Evolutionary conservation across 1,140 invertebrate species (phyloP), one percentile per base, ranked within the genome.

Genomic region (Leptinotarsa lineolata): DNA sequence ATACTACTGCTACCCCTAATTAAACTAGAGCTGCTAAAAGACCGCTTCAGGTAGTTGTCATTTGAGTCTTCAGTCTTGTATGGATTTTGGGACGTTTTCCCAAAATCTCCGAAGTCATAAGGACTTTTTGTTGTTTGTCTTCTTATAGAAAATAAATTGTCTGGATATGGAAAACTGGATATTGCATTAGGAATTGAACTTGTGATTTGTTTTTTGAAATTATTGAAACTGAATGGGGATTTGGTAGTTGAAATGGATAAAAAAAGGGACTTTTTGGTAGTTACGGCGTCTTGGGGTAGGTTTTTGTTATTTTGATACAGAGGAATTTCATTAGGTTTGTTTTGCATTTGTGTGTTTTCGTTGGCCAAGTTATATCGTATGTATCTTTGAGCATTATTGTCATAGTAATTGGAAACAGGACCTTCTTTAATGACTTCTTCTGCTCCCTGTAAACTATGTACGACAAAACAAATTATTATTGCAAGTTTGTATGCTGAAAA

Each of bases 221-320:
- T 85, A 78, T 88, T 84, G 76, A 88, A 88, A 76, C 87, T 85
- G 79, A 88, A 88, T 12, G 87, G 87, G 69, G 84, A 88, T 71
- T 80, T 79, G 16, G 82, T 80, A 6, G 82, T 81, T 13, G 81
- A 81, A 46, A 76, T 65, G 15, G 39, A 22, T 8, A 45, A 45
- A 21, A 45, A 68, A 46, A 8, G 16, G 18, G 39, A 64, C 24
- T 15, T 67, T 24, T 44, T 44, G 13, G 65, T 24, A 2, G 18
- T n/a, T 67, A 15, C n/a, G 16, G 39, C 20, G 13, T n/a, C 13
- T 20, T 15, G 16, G 24, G 61, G 15, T 63, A n/a, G 15, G 20
- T 22, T 63, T 21, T 13, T n/a, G 20, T 63, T 63, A 63, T 63
- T 63, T 12, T n/a, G 13, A 21, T 21, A 63, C 6, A 8, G 21